Percentiles rank a stretch among this genome's conserved stretches.
Evolutionary conservation across 2,888 invertebrate species (phyloP).

Genomic region (Cephus pygmeus): DNA sequence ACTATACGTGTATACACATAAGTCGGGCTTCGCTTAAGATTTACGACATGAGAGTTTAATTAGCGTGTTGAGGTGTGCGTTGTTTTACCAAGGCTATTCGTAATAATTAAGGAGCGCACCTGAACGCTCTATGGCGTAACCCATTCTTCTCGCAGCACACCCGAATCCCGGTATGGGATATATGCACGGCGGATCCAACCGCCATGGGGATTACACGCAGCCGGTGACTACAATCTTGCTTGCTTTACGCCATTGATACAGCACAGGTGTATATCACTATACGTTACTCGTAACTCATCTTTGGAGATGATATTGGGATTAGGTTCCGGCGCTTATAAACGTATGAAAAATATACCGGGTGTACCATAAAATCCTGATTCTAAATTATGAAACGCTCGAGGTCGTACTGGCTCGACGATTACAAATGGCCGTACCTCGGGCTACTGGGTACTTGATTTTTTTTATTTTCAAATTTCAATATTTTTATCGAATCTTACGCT

Average conservation of each 20-base stretch:
- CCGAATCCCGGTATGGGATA: neutral
- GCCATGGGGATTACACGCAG: neutral
- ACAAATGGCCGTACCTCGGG: too few species aligned
- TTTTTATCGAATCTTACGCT: too few species aligned
- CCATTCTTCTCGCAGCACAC: slow-evolving; percentile 4
- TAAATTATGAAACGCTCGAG: neutral
- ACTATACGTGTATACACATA: slow-evolving; percentile 6
- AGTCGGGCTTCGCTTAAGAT: slow-evolving; percentile 25
- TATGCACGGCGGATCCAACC: neutral
- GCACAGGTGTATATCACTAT: neutral
- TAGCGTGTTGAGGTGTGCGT: slow-evolving; percentile 36
- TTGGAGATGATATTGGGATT: neutral
- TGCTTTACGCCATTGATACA: neutral
- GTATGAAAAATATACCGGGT: neutral
- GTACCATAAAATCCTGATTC: neutral
- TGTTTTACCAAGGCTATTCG: slow-evolving; percentile 34
- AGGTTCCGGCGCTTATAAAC: neutral
- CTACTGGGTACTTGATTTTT: too few species aligned
- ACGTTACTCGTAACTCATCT: neutral
- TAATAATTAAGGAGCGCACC: slow-evolving; percentile 36
- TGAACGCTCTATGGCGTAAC: neutral
- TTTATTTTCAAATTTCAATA: too few species aligned
- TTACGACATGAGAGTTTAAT: slow-evolving; percentile 42
- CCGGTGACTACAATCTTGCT: neutral
- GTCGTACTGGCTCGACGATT: too few species aligned